Percentiles rank a stretch among this genome's conserved stretches.
Evolutionary conservation across 1,140 invertebrate species (phyloP).

Genomic region (Psix sp.): DNA sequence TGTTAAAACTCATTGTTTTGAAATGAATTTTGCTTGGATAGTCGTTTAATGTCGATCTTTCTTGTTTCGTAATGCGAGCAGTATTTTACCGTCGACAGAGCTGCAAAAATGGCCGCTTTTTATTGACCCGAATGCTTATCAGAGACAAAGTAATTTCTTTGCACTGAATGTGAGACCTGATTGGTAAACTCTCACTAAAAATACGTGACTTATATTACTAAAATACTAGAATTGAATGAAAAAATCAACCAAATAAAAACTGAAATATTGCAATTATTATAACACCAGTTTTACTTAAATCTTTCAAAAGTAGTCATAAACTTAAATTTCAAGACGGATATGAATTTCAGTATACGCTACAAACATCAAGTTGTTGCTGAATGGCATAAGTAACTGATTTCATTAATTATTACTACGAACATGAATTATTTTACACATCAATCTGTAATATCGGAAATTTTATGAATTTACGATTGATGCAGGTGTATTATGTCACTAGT

Average conservation of each 20-base stretch:
- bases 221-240: slow-evolving; percentile 46
- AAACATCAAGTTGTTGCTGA: too few relatives aligned
- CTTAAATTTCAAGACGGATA: too few relatives aligned
- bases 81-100: slow-evolving; percentile 43
- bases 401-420: too few relatives aligned
- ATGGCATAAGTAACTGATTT: too few relatives aligned
- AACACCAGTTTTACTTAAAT: too few relatives aligned
- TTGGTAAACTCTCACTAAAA: slow-evolving; percentile 49
- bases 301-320: too few relatives aligned
- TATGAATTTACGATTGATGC: slow-evolving; percentile 14
- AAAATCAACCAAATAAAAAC: slow-evolving; percentile 16
- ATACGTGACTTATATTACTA: slow-evolving; percentile 54
- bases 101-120: slow-evolving; percentile 52
- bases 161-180: slow-evolving; percentile 50
- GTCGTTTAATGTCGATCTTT: slow-evolving; percentile 34
- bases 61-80: slow-evolving; percentile 42
- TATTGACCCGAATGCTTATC: slow-evolving; percentile 55
- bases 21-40: slow-evolving; percentile 12
- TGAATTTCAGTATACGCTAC: too few relatives aligned
- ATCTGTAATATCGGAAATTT: too few relatives aligned
- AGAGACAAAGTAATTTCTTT: slow-evolving; percentile 59
- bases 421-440: too few relatives aligned
- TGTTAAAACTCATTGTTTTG: too few relatives aligned
- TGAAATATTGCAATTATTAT: too few relatives aligned
- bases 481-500: neutral